Base-by-base conservation (phyloP, 37 sponge, comb jelly and placozoan genomes). In the Geodia barretti region DNA sequence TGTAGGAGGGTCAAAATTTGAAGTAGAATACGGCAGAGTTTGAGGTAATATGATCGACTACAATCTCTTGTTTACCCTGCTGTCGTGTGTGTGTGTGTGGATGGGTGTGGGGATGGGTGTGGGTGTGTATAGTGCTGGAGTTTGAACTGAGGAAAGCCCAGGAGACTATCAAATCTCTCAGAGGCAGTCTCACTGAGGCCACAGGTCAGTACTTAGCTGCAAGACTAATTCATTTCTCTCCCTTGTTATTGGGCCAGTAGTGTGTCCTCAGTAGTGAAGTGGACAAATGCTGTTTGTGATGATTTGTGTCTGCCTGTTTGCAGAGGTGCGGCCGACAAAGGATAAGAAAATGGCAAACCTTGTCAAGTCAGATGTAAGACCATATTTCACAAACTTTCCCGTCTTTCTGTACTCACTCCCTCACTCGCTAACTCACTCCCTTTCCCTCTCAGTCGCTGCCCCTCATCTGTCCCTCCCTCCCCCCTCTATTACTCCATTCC, bases 141-240 rank as follows among this genome's bases (percentile, higher is more conserved):
- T 97, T 93, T 88, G 98, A 97, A 77, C 72, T 97, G 69, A 80
- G 98, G 24, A 94, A 92, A 65, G 95, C 98, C 0, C 79, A 93
- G n/a, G 98, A 97, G 43, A 97, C 98, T 31, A 97, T 97, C 24
- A 95, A 95, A 69, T 90, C 94, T 34, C 79, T 97, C 20, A 60
- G 95, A 26, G 93, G 95, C 24, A 97, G 96, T 72, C 79, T 97
- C 24, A 97, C 98, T 5, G 78, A 85, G 35, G 96, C 94, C 26
- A 80, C 96, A 32, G 93, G 95, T 94, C 64, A 37, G 64, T 24
- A 9, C 8, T 28, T 24, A 25, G 11, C n/a, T n/a, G n/a, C n/a
- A n/a, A n/a, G n/a, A n/a, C n/a, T n/a, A n/a, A n/a, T n/a, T n/a
- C n/a, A n/a, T n/a, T n/a, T n/a, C n/a, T n/a, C n/a, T n/a, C n/a